phyloP scores from a whole-genome alignment of 1,140 invertebrate species.

The Hyles euphorbiae region DNA sequence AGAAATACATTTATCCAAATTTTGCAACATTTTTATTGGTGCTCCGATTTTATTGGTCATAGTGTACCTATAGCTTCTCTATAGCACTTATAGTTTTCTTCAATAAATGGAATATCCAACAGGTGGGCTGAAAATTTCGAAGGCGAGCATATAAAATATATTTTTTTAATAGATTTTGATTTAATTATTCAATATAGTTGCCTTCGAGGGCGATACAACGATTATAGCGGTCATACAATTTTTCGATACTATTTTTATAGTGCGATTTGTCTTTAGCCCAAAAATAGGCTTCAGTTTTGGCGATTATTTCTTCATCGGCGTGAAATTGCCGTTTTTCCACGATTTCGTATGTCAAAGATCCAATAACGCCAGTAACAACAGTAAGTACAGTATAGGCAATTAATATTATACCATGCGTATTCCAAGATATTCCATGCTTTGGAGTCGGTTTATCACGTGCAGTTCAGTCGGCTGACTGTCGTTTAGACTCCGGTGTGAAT shows the following conservation, averaged over 20 bases:
- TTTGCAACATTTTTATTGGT: too few species aligned
- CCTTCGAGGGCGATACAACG: slow-evolving; percentile 21
- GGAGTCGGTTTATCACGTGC: slow-evolving; percentile 12
- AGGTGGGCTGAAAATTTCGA: slow-evolving; percentile 11
- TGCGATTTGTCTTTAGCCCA: slow-evolving; percentile 5
- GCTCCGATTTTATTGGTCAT: too few species aligned
- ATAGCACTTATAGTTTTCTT: too few species aligned
- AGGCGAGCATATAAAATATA: slow-evolving; percentile 7
- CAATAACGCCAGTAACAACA: slow-evolving; percentile 6
- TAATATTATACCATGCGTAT: slow-evolving; percentile 16
- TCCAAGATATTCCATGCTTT: slow-evolving; percentile 19
- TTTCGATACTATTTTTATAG: slow-evolving; percentile 16
- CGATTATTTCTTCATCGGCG: slow-evolving; percentile 21
- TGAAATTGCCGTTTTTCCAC: slow-evolving; percentile 13
- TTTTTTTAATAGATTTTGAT: slow-evolving; percentile 17
- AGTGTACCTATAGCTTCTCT: too few species aligned
- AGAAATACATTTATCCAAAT: too few species aligned
- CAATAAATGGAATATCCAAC: background rate
- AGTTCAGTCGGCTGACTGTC: slow-evolving; percentile 23
- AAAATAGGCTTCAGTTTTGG: slow-evolving; percentile 2
- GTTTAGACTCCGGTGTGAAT: slow-evolving; percentile 11
- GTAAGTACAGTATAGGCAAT: slow-evolving; percentile 12
- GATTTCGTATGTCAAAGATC: slow-evolving; percentile 3
- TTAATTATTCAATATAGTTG: slow-evolving; percentile 26
- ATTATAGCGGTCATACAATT: slow-evolving; percentile 18